Evolutionary conservation across 2,113 vertebrate genomes (phyloP), one percentile per base, ranked within the genome.

Genomic region (Erythrolamprus reginae): DNA sequence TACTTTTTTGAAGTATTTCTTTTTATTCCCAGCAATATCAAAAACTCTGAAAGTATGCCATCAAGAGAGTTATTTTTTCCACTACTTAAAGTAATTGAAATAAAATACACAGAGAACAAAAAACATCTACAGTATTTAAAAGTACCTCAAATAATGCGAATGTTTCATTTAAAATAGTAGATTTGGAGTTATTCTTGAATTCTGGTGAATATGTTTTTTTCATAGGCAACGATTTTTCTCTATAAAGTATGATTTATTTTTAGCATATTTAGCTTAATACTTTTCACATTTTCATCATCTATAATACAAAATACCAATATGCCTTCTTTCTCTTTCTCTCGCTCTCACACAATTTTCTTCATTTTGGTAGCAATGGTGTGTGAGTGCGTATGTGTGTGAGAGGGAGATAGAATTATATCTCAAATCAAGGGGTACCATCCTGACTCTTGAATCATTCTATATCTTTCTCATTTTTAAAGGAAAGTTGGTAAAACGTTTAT

Each of bases 31-130:
- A 26, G 82, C 82, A 33, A 92, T 91, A 87, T 50, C 0, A 50
- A 88, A 93, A 92, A 52, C 93, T 94, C 84, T 94, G 90, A 91
- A 94, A 92, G 77, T 53, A 38, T 70, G 89, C 23, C 87, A 87
- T 89, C 89, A 26, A 5, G 88, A 90, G 92, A 94, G 85, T 42
- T 90, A 89, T 47, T 17, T 90, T 92, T 88, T 91, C 82, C 70
- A 61, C 91, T 92, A 83, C 92, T 92, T 92, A 45, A 84, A 95
- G 82, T 92, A 94, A 93, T 91, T 95, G 93, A 93, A 93, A 92
- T 94, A 93, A 95, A 77, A 82, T 93, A 92, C 82, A 89, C 52
- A 87, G 19, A n/a, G 17, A 56, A 45, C 91, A 90, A 90, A 38
- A 93, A 92, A 45, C 58, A 88, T 92, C 93, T 95, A 65, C 13